Evolutionary conservation across 2,797 vertebrate species (phyloP).

Genomic region (Catostomus latipinnis): DNA sequence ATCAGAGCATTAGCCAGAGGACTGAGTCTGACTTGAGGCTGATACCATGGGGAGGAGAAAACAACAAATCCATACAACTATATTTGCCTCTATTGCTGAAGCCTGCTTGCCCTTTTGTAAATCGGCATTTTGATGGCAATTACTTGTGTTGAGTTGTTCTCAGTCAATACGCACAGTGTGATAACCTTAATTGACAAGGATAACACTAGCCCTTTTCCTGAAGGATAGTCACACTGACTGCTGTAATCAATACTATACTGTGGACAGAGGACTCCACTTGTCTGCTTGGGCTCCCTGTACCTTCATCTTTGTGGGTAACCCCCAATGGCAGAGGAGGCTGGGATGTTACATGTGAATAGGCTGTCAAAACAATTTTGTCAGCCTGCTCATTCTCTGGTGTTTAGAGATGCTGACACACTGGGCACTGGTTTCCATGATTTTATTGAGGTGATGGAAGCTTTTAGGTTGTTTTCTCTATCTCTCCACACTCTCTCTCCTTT

Average conservation of each 20-base stretch:
- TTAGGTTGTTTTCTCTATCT: constrained; percentile 64
- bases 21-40: constrained; percentile 50
- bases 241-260: constrained; percentile 81
- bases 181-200: constrained; percentile 79
- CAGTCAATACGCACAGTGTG: constrained; percentile 83
- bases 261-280: constrained; percentile 68
- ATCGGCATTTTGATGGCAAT: constrained; percentile 82
- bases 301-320: constrained; percentile 80
- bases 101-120: constrained; percentile 77
- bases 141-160: constrained; percentile 82
- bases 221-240: constrained; percentile 77
- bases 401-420: constrained; percentile 80
- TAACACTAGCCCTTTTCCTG: constrained; percentile 75
- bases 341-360: constrained; percentile 86
- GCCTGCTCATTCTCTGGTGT: constrained; percentile 75
- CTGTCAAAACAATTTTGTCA: constrained; percentile 88
- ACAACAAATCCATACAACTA: constrained; percentile 69
- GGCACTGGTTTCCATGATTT: constrained; percentile 74
- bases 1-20: constrained; percentile 56
- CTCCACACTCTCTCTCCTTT: constrained; percentile 55
- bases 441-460: constrained; percentile 81
- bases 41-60: constrained; percentile 39
- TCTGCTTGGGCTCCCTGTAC: constrained; percentile 73
- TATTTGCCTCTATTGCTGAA: constrained; percentile 62
- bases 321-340: constrained; percentile 77